Percentiles rank a stretch among this genome's conserved stretches.
phyloP scores from a whole-genome alignment of 2,888 invertebrate species.

The Pyrocoelia pectoralis region DNA sequence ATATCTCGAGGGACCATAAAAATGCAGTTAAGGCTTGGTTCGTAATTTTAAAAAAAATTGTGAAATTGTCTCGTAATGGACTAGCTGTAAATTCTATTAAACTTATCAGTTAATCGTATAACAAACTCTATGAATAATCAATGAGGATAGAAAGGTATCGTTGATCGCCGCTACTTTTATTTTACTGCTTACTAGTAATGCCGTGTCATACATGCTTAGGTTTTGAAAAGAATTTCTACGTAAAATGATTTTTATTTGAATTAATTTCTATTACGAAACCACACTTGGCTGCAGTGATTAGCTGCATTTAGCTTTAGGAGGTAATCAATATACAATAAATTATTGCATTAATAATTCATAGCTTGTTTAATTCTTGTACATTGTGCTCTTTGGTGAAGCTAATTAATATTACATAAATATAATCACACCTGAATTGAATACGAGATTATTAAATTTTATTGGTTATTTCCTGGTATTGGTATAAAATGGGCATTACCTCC shows the following conservation, averaged over 20 bases:
- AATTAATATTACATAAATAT: constrained; percentile 24
- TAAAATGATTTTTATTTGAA: constrained; percentile 9
- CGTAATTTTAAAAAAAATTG: background rate
- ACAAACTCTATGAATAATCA: constrained; percentile 45
- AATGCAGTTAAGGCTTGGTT: background rate
- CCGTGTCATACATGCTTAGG: constrained; percentile 31
- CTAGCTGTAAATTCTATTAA: constrained; percentile 38
- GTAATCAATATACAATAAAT: constrained; percentile 16
- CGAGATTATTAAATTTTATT: constrained; percentile 21
- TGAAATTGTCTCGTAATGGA: background rate
- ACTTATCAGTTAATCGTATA: constrained; percentile 44
- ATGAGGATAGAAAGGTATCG: constrained; percentile 40
- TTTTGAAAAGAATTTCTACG: constrained; percentile 19
- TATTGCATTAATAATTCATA: constrained; percentile 15
- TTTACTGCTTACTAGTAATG: constrained; percentile 35
- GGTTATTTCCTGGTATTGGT: constrained; percentile 16
- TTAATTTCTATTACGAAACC: background rate
- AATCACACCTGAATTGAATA: constrained; percentile 11
- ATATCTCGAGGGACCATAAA: background rate
- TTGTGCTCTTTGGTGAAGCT: constrained; percentile 12
- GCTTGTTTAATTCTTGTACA: constrained; percentile 14
- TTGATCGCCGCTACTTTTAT: constrained; percentile 39
- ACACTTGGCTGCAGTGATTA: constrained; percentile 4
- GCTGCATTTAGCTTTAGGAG: background rate
- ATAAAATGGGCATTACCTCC: background rate